Evolutionary conservation across 2,888 invertebrate genomes (phyloP).

Genomic region (Glyphotaelius pellucidus): DNA sequence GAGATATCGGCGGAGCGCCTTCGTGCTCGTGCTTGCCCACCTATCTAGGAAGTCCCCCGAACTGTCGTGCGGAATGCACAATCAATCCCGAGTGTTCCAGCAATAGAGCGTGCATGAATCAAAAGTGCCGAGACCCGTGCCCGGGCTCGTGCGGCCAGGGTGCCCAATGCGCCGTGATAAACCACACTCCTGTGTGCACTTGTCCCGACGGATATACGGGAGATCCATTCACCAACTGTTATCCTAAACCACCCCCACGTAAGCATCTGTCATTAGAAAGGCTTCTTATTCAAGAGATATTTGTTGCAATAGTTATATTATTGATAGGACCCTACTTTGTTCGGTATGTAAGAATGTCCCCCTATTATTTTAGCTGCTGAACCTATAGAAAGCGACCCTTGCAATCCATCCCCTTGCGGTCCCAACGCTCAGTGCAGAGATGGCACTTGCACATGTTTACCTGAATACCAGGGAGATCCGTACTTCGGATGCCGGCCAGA

Average conservation of each 20-base stretch:
- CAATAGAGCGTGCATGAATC: constrained; percentile 84
- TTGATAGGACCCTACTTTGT: constrained; percentile 64
- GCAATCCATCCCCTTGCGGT: constrained; percentile 85
- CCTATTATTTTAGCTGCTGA: constrained; percentile 49
- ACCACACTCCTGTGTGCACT: constrained; percentile 83
- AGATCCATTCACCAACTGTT: constrained; percentile 77
- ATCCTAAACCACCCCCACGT: constrained; percentile 74
- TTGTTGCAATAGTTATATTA: background rate
- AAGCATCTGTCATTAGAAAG: background rate
- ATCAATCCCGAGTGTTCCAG: constrained; percentile 85
- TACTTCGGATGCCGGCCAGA: constrained; percentile 86
- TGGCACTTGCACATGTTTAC: constrained; percentile 83
- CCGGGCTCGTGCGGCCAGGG: constrained; percentile 85
- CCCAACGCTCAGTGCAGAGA: constrained; percentile 81
- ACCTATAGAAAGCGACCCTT: constrained; percentile 77
- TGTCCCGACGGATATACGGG: constrained; percentile 80
- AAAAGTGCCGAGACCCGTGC: constrained; percentile 85
- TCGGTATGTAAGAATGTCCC: constrained; percentile 53
- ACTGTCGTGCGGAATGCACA: constrained; percentile 85
- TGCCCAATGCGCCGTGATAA: constrained; percentile 81
- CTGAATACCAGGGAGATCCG: constrained; percentile 87
- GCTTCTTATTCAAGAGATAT: too few relatives aligned
- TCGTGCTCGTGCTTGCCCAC: constrained; percentile 82
- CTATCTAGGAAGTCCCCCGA: constrained; percentile 84
- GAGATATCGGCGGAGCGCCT: constrained; percentile 78